Evolutionary conservation across 2,797 vertebrate genomes (phyloP), one percentile per base, ranked within the genome.

Genomic region (Propithecus perrieri): DNA sequence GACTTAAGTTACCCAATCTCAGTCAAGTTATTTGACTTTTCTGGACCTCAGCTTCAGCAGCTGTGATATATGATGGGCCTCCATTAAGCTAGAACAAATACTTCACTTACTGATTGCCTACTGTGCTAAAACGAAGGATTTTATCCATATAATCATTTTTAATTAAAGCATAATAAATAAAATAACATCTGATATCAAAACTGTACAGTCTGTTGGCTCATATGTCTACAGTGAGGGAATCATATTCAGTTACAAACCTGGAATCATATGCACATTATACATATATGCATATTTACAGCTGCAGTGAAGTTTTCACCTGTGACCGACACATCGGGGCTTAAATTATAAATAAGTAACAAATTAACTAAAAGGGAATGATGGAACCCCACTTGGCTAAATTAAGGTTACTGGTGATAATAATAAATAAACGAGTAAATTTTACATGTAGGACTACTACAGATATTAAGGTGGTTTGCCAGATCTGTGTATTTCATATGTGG

Each of bases 271-370:
- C 43, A 38, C 13, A 33, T 65, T 65, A 65, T 33, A 5, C 26
- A 30, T 12, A 61, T 30, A 61, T 43, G 17, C 14, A 5, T 61
- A 48, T 63, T 88, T 83, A 91, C 10, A 35, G 10, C 18, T 28
- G 67, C 20, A 74, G 26, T 95, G n/a, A 90, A 65, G n/a, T 83
- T 85, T 96, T 94, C 38, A 59, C 48, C 63, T 76, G 5, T 80
- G 83, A 91, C 24, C 17, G 72, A 53, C 24, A 79, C 33, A 72
- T 41, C 46, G 41, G 11, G 38, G 18, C 28, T 91, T 85, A 50
- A 74, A 61, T 33, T 84, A 41, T 13, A 59, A 26, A 50, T 85
- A 69, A 50, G 43, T 53, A 85, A 84, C 20, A 63, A 53, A 53
- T 33, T 46, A 80, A 41, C 28, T 41, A 87, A 53, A 72, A 78